Base-by-base conservation (phyloP, 2,888 invertebrate genomes). In the Sialis fuliginosa region DNA sequence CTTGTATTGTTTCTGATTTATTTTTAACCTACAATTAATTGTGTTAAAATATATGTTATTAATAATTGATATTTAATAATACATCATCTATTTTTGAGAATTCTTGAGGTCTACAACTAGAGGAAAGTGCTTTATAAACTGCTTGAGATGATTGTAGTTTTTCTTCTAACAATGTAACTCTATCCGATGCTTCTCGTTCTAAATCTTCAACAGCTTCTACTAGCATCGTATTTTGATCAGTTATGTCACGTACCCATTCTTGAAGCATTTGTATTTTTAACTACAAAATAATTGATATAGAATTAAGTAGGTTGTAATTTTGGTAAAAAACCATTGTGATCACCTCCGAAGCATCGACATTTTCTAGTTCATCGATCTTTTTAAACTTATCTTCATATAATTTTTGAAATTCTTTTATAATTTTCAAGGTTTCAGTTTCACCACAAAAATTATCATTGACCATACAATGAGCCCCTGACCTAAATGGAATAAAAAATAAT, bases 201-300 rank as follows among this genome's bases (percentile, higher is more conserved):
- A 83, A 59, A 55, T 81, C 79, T 57, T 77, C 74, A 1, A 83
- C 76, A 3, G 77, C 75, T 47, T 69, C 70, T 45, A 75, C 75
- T 54, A 84, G 65, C 65, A 80, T 69, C 41, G 71, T 64, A 62
- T 82, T 83, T 65, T 83, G 82, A 32, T 73, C 77, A 39, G 70
- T 71, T 56, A 81, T 65, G 62, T 81, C 79, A 43, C 68, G 62
- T 51, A 82, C 76, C 80, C 81, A 81, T 46, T 75, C 69, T 50
- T 70, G 65, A 53, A 80, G 70, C 49, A 79, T 69, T 37, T 71
- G 65, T 52, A 79, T 64, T 61, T 82, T 81, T 54, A 75, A 65
- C 82, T 84, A 57, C 5, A 61, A 60, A 50, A 46, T 30, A 31
- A 9, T 30, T 31, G 8, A 31, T 6, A 13, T 2, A 42, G 7